A percentile compares a stretch with the other conserved stretches of the same genome.
Conservation (phyloP, 2,113 vertebrate genomes). For the Hippocampus abdominalis region DNA sequence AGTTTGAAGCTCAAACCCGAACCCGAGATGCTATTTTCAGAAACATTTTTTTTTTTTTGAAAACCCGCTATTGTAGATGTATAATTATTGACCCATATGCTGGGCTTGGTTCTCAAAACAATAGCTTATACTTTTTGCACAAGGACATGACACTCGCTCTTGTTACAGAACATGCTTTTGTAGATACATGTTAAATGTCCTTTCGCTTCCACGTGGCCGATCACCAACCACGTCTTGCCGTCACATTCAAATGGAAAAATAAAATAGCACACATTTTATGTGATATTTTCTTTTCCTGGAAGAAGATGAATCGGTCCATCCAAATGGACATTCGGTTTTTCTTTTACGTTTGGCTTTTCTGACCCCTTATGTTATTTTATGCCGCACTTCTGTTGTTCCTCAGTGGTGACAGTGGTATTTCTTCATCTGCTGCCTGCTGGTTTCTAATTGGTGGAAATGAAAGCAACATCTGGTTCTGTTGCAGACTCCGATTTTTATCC, state of each 20-base stretch:
- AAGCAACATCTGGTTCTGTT: conserved; percentile 60
- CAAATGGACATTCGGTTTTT: conserved; percentile 30
- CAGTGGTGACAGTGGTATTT: conserved; percentile 58
- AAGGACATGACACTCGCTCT: conserved; percentile 69
- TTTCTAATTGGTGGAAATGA: conserved; percentile 69
- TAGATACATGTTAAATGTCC: conserved; percentile 10
- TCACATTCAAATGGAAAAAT: not conserved
- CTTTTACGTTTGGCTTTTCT: conserved; percentile 5
- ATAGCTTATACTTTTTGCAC: conserved; percentile 74
- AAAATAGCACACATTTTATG: not conserved
- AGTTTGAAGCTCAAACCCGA: conserved; percentile 72
- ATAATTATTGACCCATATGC: conserved; percentile 75
- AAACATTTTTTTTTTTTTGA: conserved; percentile 55
- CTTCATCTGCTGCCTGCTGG: conserved; percentile 30
- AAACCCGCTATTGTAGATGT: conserved; percentile 73
- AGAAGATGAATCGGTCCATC: conserved; percentile 41
- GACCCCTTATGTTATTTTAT: conserved; percentile 13
- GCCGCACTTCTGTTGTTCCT: conserved; percentile 38
- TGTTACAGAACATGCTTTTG: conserved; percentile 57
- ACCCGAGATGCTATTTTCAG: conserved; percentile 74
- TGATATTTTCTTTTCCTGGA: conserved; percentile 21
- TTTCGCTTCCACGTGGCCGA: not conserved
- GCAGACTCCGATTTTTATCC: conserved; percentile 48
- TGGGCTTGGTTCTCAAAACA: conserved; percentile 80
- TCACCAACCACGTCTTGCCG: not conserved